phyloP scores from a whole-genome alignment of 1,140 invertebrate genomes.

The Lepidurus couesii region DNA sequence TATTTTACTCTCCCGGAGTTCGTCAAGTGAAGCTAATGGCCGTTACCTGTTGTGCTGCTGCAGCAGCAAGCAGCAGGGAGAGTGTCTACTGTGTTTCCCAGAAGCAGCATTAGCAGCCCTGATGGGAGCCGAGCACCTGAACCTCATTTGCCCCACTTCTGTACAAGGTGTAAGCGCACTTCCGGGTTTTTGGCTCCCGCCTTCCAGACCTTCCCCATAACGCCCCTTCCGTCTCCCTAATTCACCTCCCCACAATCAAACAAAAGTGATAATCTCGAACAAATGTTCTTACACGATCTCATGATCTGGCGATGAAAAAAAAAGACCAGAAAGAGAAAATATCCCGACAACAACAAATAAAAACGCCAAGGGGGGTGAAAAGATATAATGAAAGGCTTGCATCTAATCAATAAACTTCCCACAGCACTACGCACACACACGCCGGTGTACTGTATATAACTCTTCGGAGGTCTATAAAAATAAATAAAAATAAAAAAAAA shows the following conservation, averaged over 20 bases:
- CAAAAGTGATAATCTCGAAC: background rate
- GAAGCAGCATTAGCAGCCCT: constrained; percentile 18
- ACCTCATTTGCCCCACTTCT: background rate
- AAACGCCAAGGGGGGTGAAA: background rate
- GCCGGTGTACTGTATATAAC: background rate
- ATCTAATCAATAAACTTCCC: constrained; percentile 22
- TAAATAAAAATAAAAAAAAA: background rate
- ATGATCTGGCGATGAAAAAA: too few species aligned
- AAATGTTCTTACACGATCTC: background rate
- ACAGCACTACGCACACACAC: background rate
- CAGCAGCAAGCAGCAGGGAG: background rate
- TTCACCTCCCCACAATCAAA: background rate
- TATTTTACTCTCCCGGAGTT: background rate
- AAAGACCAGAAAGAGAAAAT: too few species aligned
- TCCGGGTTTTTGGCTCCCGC: background rate
- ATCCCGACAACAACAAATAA: background rate
- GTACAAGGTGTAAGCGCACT: constrained; percentile 3
- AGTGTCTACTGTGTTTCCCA: constrained; percentile 2
- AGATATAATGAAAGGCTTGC: background rate
- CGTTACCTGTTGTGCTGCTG: background rate
- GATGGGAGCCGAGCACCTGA: constrained; percentile 7
- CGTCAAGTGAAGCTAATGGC: constrained; percentile 18
- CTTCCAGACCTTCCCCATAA: background rate
- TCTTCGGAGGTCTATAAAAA: background rate
- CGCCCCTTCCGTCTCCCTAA: background rate